Evolutionary conservation across 2,113 vertebrate species (phyloP).

Genomic region (Leptocoma aspasia): DNA sequence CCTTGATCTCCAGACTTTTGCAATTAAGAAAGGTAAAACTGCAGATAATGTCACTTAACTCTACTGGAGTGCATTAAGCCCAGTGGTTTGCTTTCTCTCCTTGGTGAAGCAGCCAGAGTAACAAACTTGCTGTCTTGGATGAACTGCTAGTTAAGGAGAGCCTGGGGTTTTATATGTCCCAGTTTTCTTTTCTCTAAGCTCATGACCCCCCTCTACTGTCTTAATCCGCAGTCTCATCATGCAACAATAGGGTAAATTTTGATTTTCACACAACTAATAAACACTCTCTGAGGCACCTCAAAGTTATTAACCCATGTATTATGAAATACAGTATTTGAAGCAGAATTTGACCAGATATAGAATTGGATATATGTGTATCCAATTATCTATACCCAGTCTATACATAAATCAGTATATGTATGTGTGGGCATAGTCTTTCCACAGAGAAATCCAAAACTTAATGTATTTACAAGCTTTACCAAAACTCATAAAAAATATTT

Average conservation of each 20-base stretch:
- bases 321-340: background rate
- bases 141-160: background rate
- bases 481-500: background rate
- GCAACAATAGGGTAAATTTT: background rate
- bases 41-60: background rate
- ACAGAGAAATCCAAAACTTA: background rate
- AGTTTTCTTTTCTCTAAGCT: background rate
- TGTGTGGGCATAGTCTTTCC: rapidly evolving
- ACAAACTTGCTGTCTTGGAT: background rate
- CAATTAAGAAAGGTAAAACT: background rate
- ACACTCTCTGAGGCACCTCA: background rate
- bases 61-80: background rate
- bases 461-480: background rate
- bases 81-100: background rate
- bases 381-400: background rate
- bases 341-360: background rate
- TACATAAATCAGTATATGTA: background rate
- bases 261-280: background rate
- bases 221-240: background rate
- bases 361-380: background rate
- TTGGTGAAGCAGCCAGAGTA: background rate
- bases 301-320: background rate
- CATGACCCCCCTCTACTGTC: background rate
- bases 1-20: background rate
- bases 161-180: background rate